A percentile compares a stretch with the other conserved stretches of the same genome.
These are phyloP conservation scores for Pseudolaguvia tuberculata DNA, from an alignment of 2,113 vertebrate genomes.

Conservation along the genomic window DNA sequence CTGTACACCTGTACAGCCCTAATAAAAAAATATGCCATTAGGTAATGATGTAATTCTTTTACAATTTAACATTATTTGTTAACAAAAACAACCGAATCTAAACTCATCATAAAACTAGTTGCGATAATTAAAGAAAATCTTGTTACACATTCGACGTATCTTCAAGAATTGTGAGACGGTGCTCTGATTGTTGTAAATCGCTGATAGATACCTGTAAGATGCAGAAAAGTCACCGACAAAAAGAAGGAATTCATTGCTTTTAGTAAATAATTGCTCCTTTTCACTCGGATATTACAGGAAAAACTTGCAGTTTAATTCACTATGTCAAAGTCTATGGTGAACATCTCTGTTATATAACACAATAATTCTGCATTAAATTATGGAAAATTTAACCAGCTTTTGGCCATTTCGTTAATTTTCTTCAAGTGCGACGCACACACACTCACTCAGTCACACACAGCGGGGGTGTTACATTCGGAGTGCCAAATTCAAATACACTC, in stretches of 20 bases:
- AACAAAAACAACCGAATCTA: no score
- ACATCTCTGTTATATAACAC: constrained; percentile 24
- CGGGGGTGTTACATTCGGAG: constrained; percentile 53
- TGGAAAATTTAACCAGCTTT: constrained; percentile 39
- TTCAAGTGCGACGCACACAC: constrained; percentile 32
- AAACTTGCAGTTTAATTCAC: background rate
- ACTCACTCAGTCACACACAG: constrained; percentile 27
- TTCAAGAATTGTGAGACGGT: background rate
- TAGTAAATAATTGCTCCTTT: background rate
- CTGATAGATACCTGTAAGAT: no score
- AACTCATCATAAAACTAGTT: no score
- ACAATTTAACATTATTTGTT: no score
- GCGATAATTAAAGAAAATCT: no score
- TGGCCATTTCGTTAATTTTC: constrained; percentile 43
- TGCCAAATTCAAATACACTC: constrained; percentile 51
- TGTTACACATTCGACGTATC: no score
- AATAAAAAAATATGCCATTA: no score
- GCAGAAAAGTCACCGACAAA: background rate
- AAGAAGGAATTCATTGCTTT: background rate
- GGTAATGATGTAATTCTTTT: no score
- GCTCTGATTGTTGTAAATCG: background rate
- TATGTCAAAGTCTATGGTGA: background rate
- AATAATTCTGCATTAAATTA: constrained; percentile 25
- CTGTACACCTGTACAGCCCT: no score
- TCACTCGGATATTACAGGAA: background rate